Evolutionary conservation across 2,797 vertebrate species (phyloP), one percentile per base, ranked within the genome.

Genomic region (Sebastes umbrosus): DNA sequence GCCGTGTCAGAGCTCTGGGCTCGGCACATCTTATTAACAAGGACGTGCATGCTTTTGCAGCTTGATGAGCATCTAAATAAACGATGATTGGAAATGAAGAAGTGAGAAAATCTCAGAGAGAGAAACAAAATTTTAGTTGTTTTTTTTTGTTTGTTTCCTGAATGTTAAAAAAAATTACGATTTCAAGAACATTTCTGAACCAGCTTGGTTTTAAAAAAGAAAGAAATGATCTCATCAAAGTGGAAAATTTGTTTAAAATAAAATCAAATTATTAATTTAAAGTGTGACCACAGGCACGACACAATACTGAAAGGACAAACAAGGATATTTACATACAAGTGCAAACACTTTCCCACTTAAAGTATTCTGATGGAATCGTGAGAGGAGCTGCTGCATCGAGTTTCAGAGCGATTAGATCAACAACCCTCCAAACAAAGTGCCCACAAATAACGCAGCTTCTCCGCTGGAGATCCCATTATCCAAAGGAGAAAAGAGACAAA

Each of bases 401-500:
- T 87, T 91, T 83, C 85, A 84, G 25, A 71, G 78, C 12, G 73
- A 84, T 84, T 46, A 80, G 66, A 16, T 27, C 31, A 46, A 46
- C 29, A 77, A 77, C 58, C 57, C 73, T 84, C 69, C 2, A 1
- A 1, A 82, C 84, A 81, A 88, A 85, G 86, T 69, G 73, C 12
- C 60, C 24, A 22, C 57, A 25, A 39, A 78, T 66, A 57, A 46
- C 13, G 31, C 20, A 1, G 68, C 62, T 67, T 29, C 29, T 11
- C 24, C 11, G 4, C 68, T 73, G 46, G 3, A 77, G 82, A 83
- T 84, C 52, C 27, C 55, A 27, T 80, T 52, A 58, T 66, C 78
- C 66, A 69, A 71, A 78, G 72, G 32, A n/a, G 60, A 54, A 34
- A 64, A 69, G 64, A 12, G 70, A 60, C 50, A 67, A 77, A 50